Base-by-base conservation (phyloP, 2,888 invertebrate species). In the Cistogaster globosa region DNA sequence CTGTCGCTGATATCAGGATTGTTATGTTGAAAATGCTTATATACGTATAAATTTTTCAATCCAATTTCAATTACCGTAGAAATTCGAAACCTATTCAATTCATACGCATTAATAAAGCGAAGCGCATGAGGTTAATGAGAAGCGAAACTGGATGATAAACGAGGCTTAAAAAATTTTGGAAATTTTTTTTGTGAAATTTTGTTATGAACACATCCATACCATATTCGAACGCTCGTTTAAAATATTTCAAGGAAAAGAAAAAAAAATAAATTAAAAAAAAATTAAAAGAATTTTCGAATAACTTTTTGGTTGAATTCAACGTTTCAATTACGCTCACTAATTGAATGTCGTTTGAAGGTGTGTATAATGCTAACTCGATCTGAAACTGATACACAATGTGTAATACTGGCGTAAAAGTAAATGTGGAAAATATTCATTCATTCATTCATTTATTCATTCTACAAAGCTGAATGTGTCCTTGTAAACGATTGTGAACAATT, bases 231-330 rank as follows among this genome's bases (percentile, higher is more conserved):
- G 7, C 12, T 26, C 26, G 18, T 16, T 22, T 26, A 26, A 53
- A 58, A 63, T 38, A 20, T 26, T 51, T 42, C 32, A 32, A 32
- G 45, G n/a, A 2, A 55, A 38, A 55, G 58, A 60, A 62, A 69
- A 32, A 20, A 63, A 71, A 11, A 67, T 7, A 67, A 75, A 76
- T 62, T 68, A 62, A 68, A 83, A 76, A 51, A 12, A 77, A 88
- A 76, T 86, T 88, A 84, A 77, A 87, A 63, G 74, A 87, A 89
- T 87, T 68, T 75, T 51, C 62, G 80, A 87, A 75, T 72, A 83
- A 87, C 88, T 87, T 76, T 86, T 86, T 79, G 78, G 75, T 76
- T 76, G 80, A 36, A 79, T 82, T 76, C 69, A 76, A 71, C 82
- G 76, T 82, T 76, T 82, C 82, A 82, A 82, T 82, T 82, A 82